phyloP scores from a whole-genome alignment of 2,888 invertebrate species.

The Noctuana brunneofusca region DNA sequence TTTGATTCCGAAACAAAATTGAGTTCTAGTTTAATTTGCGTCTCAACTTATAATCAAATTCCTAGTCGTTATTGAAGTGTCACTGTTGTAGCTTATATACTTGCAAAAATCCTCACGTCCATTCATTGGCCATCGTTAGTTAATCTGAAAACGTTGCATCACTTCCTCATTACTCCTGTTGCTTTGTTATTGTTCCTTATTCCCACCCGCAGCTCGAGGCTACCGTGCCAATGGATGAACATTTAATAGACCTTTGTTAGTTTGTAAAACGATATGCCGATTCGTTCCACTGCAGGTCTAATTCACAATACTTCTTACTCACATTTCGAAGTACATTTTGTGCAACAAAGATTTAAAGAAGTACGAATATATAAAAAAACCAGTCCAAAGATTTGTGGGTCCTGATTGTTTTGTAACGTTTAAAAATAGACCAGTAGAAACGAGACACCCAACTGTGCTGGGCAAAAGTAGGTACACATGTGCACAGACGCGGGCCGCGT shows the following conservation, averaged over 20 bases:
- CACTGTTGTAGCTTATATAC: no score
- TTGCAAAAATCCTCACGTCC: not conserved
- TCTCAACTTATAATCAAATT: no score
- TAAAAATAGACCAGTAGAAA: not conserved
- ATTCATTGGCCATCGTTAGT: not conserved
- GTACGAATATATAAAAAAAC: not conserved
- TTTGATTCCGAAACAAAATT: not conserved
- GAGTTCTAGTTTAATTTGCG: no score
- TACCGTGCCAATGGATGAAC: conserved; percentile 7
- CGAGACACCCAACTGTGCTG: not conserved
- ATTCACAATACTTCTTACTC: not conserved
- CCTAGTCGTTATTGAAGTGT: no score
- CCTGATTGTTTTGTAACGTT: not conserved
- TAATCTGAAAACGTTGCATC: conserved; percentile 7
- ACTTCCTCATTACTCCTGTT: conserved; percentile 29
- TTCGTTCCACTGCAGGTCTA: not conserved
- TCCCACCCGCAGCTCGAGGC: conserved; percentile 3
- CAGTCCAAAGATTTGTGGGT: not conserved
- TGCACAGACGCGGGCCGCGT: not conserved
- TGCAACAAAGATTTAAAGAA: not conserved
- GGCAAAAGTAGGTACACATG: not conserved
- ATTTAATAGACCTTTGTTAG: not conserved
- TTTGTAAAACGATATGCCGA: not conserved
- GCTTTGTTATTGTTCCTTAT: conserved; percentile 14
- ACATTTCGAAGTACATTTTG: not conserved